Evolutionary conservation across 2,113 vertebrate species (phyloP).

Genomic region (Martes martes): DNA sequence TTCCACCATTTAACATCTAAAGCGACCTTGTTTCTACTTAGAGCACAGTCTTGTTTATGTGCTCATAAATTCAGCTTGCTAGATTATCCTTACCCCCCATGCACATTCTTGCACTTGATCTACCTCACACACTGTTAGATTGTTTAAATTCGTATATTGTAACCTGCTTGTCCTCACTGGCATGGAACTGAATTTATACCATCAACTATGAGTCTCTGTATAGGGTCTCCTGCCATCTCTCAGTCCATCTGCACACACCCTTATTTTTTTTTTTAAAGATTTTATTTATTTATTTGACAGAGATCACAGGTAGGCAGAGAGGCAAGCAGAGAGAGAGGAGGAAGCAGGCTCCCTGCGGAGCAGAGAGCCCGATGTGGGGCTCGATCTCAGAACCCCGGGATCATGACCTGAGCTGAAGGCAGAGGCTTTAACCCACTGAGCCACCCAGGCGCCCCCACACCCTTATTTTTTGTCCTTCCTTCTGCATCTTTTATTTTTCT

Average conservation of each 20-base stretch:
- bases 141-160: neutral
- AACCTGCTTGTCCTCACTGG: neutral
- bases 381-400: no score
- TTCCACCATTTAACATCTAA: neutral
- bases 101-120: neutral
- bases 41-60: neutral
- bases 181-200: neutral
- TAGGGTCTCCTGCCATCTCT: neutral
- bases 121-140: neutral
- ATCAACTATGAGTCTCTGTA: neutral
- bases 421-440: no score
- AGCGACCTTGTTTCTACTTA: neutral
- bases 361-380: no score
- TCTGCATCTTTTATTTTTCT: neutral
- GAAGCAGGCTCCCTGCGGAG: no score
- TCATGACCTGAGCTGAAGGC: no score
- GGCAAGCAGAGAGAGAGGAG: no score
- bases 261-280: neutral
- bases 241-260: accelerated
- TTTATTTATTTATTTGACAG: no score
- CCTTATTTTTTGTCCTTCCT: neutral
- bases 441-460: neutral
- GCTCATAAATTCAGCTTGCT: neutral
- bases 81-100: neutral
- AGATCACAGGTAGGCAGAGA: no score